Evolutionary conservation across 2,797 vertebrate species (phyloP), one percentile per base, ranked within the genome.

Genomic region (Eidolon dupreanum): DNA sequence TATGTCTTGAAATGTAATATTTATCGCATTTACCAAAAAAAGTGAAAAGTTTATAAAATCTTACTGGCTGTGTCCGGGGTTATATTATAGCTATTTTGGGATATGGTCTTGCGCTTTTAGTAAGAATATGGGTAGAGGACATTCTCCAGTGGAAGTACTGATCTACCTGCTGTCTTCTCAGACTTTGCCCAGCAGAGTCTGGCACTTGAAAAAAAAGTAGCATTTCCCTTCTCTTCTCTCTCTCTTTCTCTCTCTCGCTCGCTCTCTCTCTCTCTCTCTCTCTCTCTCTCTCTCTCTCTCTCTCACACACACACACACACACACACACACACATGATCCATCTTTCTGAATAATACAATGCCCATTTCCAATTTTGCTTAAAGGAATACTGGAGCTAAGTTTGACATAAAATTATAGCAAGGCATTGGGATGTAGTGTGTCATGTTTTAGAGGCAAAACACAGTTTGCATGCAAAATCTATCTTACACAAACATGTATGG

Each of bases 1-100:
- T 66, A 93, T 75, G 78, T 88, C 88, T 73, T 71, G 26, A 90
- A 91, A 81, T 88, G 43, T 20, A 96, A 49, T 79, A 95, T 91
- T 91, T 96, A 88, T 57, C 79, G n/a, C 90, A 92, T 89, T 90
- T 75, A 51, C 63, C 41, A 81, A 81, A 95, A 74, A 88, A 95
- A 77, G 92, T 51, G 66, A 31, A 87, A 78, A 86, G 74, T 87
- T 94, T 86, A 97, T 86, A 43, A 83, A 94, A 91, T 77, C n/a
- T 94, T 82, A 88, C 71, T 78, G 68, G 61, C 70, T 83, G 4
- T 65, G 63, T 51, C 26, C 68, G 71, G 15, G 51, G 66, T 33
- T 90, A 38, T 41, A 49, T 73, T 46, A 59, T 13, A 71, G 49
- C 31, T 93, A 66, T 93, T 87, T 75, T 20, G 82, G 51, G n/a